phyloP scores from a whole-genome alignment of 1,140 invertebrate genomes.

The Arion vulgaris region DNA sequence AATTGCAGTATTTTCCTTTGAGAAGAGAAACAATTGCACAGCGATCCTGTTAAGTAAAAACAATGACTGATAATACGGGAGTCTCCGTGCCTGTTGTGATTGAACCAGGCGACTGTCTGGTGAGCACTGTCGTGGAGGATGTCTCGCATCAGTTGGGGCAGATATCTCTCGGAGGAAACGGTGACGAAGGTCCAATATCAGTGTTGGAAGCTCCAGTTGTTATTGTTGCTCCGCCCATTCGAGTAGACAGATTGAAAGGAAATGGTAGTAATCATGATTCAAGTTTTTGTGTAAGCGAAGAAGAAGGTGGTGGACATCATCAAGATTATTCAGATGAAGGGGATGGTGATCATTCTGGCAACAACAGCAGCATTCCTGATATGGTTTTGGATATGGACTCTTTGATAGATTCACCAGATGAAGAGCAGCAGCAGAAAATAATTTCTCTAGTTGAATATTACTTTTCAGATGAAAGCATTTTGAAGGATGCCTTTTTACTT shows the following conservation, averaged over 20 bases:
- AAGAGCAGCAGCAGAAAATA: constrained; percentile 67
- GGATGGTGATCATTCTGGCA: constrained; percentile 54
- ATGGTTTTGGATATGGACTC: constrained; percentile 31
- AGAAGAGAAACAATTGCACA: constrained; percentile 42
- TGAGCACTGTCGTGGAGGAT: constrained; percentile 49
- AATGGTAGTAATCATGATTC: constrained; percentile 45
- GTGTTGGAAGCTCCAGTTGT: constrained; percentile 48
- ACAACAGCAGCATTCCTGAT: constrained; percentile 41
- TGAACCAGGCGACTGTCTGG: constrained; percentile 36
- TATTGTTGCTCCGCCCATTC: constrained; percentile 47
- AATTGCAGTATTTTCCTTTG: constrained; percentile 27
- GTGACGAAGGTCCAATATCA: constrained; percentile 51
- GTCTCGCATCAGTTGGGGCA: constrained; percentile 43
- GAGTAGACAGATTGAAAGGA: constrained; percentile 64
- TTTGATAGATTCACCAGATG: constrained; percentile 65
- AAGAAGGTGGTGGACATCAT: constrained; percentile 57
- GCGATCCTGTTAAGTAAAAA: constrained; percentile 35
- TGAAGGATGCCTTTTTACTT: constrained; percentile 93
- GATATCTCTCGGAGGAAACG: constrained; percentile 48
- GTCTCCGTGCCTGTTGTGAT: constrained; percentile 35
- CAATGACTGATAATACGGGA: constrained; percentile 37
- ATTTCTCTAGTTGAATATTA: constrained; percentile 80
- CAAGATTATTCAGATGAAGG: constrained; percentile 50
- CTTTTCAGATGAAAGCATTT: constrained; percentile 94
- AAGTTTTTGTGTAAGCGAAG: constrained; percentile 62